These are phyloP conservation scores for Apoda limacodes DNA, from an alignment of 2,888 invertebrate species.

Conservation along the genomic window DNA sequence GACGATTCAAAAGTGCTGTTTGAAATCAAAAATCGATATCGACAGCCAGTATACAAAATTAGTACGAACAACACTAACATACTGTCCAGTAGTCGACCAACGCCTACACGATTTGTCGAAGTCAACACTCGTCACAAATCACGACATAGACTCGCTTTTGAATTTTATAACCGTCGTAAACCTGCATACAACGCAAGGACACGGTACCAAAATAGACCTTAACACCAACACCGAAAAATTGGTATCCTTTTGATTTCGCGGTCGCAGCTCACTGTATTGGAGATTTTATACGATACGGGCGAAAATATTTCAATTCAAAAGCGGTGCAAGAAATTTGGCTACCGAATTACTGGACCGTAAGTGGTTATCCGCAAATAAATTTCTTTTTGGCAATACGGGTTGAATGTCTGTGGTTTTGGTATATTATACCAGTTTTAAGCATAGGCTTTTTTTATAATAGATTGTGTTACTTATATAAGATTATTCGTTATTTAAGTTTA, in stretches of 20 bases:
- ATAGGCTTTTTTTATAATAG: too few relatives aligned
- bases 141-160: conserved; percentile 43
- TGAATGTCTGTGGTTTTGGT: too few relatives aligned
- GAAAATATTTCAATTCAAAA: conserved; percentile 26
- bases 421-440: too few relatives aligned
- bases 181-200: conserved; percentile 18
- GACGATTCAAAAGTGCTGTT: too few relatives aligned
- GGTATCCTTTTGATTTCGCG: not conserved
- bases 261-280: conserved; percentile 46
- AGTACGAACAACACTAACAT: conserved; percentile 24
- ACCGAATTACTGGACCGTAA: conserved; percentile 22
- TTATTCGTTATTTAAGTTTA: too few relatives aligned
- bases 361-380: conserved; percentile 27
- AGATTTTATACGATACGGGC: conserved; percentile 43
- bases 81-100: conserved; percentile 39
- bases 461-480: too few relatives aligned
- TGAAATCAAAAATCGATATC: conserved; percentile 20
- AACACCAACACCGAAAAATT: conserved; percentile 4
- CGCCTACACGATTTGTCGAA: conserved; percentile 32
- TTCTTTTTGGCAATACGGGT: conserved; percentile 25
- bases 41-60: too few relatives aligned
- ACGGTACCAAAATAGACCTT: conserved; percentile 5
- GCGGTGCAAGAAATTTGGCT: conserved; percentile 18
- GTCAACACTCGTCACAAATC: conserved; percentile 48
- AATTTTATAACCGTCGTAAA: conserved; percentile 43